Evolutionary conservation across 2,113 vertebrate genomes (phyloP).

Genomic region (Mobula hypostoma): DNA sequence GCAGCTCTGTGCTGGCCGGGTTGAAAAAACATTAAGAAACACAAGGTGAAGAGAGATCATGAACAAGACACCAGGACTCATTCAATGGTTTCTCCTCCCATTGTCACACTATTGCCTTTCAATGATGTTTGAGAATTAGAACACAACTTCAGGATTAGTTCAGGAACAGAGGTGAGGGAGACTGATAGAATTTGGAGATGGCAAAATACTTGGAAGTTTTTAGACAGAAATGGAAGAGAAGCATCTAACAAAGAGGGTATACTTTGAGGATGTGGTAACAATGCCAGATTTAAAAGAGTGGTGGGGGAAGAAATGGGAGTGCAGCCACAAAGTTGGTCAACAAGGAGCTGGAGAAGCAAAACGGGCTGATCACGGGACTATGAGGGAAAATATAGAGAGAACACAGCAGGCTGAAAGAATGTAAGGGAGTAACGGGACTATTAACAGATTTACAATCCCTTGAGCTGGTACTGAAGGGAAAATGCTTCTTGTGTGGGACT

Average conservation of each 20-base stretch:
- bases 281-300: background rate
- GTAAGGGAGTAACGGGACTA: background rate
- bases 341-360: background rate
- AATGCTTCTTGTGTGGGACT: conserved; percentile 41
- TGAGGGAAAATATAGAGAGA: background rate
- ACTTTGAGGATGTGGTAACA: background rate
- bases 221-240: background rate
- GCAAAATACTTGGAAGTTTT: background rate
- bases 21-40: no score
- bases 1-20: no score
- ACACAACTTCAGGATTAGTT: no score
- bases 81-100: no score
- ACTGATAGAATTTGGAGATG: background rate
- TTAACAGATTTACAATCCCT: background rate
- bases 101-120: no score
- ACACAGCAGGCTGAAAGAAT: background rate
- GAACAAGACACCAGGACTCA: no score
- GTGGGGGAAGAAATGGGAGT: background rate
- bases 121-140: no score
- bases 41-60: no score
- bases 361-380: no score
- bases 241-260: background rate
- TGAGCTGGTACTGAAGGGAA: background rate
- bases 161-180: no score
- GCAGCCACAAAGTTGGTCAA: background rate